A percentile compares a stretch with the other conserved stretches of the same genome.
phyloP scores from a whole-genome alignment of 2,888 invertebrate species.

The Raillietiella orientalis region DNA sequence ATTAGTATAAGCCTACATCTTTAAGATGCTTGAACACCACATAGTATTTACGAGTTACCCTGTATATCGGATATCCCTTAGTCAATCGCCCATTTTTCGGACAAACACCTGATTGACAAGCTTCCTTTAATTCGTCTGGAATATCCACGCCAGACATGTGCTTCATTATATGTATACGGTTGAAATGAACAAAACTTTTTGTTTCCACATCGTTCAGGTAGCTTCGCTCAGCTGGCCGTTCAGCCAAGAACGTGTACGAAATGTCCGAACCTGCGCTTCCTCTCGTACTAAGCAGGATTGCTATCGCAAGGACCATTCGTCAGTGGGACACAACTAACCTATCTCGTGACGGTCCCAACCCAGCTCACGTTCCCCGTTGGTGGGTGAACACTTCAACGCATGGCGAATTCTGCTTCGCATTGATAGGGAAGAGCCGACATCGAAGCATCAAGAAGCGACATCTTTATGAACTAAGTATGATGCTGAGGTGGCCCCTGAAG shows the following conservation, averaged over 20 bases:
- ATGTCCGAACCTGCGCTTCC: conserved; percentile 24
- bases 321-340: conserved; percentile 26
- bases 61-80: too few species aligned
- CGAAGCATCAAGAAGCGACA: conserved; percentile 33
- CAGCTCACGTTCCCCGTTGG: conserved; percentile 28
- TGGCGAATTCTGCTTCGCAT: conserved; percentile 33
- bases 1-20: too few species aligned
- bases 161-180: too few species aligned
- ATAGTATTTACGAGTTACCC: too few species aligned
- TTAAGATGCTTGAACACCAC: too few species aligned
- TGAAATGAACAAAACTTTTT: too few species aligned
- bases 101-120: too few species aligned
- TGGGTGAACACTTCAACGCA: conserved; percentile 36
- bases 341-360: conserved; percentile 29
- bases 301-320: conserved; percentile 17
- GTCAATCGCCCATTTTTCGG: too few species aligned
- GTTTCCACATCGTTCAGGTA: too few species aligned
- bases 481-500: too few species aligned
- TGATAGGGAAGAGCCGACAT: conserved; percentile 41
- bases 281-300: conserved; percentile 21
- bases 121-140: too few species aligned
- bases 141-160: too few species aligned
- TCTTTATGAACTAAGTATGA: conserved; percentile 28
- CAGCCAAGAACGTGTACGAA: conserved; percentile 25
- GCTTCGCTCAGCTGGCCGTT: conserved; percentile 27